Evolutionary conservation across 2,113 vertebrate genomes (phyloP).

Genomic region (Melanotaenia duboulayi): DNA sequence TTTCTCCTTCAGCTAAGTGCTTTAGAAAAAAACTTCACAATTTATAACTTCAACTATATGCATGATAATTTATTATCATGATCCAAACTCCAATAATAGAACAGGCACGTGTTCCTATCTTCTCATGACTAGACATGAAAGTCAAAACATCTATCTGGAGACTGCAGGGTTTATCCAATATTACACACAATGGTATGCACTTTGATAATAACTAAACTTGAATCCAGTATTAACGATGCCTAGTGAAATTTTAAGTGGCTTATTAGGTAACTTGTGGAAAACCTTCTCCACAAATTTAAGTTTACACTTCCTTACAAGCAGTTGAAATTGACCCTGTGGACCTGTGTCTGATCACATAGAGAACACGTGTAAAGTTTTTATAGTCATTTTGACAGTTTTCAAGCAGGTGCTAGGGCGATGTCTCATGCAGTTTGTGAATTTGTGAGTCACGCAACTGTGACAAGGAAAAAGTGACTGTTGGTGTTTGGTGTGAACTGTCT

Average conservation of each 20-base stretch:
- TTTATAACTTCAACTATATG: not conserved
- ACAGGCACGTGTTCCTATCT: not conserved
- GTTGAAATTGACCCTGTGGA: conserved; percentile 7
- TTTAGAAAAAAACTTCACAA: not conserved
- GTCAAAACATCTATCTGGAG: too few relatives aligned
- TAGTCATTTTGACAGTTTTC: conserved; percentile 9
- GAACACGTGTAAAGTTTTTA: conserved; percentile 14
- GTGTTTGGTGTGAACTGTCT: conserved; percentile 37
- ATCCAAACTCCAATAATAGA: not conserved
- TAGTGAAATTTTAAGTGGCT: not conserved
- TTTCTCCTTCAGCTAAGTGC: not conserved
- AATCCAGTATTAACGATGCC: too few relatives aligned
- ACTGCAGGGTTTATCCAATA: too few relatives aligned
- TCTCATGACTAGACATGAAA: too few relatives aligned
- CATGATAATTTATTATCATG: not conserved
- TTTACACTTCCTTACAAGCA: not conserved
- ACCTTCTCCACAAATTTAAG: not conserved
- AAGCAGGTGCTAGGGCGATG: conserved; percentile 15
- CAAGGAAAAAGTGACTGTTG: conserved; percentile 39
- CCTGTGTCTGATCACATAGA: conserved; percentile 12
- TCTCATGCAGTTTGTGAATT: conserved; percentile 35
- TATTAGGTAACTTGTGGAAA: not conserved
- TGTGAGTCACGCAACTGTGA: conserved; percentile 35
- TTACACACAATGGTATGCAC: not conserved
- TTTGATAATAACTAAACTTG: not conserved